Percentiles rank a stretch among this genome's conserved stretches.
Evolutionary conservation across 2,797 vertebrate species (phyloP).

Genomic region (Fistularia tabacaria): DNA sequence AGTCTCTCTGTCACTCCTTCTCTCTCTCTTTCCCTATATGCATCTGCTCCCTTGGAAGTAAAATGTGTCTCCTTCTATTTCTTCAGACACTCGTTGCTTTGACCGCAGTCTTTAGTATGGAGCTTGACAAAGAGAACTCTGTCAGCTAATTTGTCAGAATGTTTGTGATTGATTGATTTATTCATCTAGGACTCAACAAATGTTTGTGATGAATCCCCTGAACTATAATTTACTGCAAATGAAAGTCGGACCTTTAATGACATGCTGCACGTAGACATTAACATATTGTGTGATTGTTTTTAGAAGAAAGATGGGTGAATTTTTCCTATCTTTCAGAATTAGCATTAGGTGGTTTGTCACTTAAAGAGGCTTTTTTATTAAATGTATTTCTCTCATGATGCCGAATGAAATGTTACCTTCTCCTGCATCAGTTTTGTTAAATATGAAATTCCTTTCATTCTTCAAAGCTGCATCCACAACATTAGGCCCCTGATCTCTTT

Average conservation of each 20-base stretch:
- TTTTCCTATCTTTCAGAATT: too few species aligned
- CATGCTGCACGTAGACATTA: neutral
- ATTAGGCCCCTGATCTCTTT: constrained; percentile 48
- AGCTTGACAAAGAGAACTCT: constrained; percentile 52
- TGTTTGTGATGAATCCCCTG: constrained; percentile 62
- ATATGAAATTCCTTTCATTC: too few species aligned
- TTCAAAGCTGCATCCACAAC: constrained; percentile 28
- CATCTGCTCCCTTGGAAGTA: constrained; percentile 54
- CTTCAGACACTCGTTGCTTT: constrained; percentile 54
- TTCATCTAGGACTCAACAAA: constrained; percentile 62
- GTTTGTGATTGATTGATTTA: constrained; percentile 71
- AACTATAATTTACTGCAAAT: constrained; percentile 56
- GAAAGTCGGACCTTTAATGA: constrained; percentile 45
- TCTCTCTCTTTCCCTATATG: constrained; percentile 25
- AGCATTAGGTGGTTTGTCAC: too few species aligned
- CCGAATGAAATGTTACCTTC: too few species aligned
- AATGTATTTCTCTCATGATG: too few species aligned
- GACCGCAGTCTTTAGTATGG: constrained; percentile 44
- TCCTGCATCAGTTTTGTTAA: too few species aligned
- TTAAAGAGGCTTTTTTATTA: too few species aligned
- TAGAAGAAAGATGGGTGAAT: too few species aligned
- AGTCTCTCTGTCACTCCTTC: constrained; percentile 31
- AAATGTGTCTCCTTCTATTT: constrained; percentile 66
- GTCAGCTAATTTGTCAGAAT: constrained; percentile 61
- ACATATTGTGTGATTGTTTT: constrained; percentile 3